Conservation (phyloP, 2,113 vertebrate genomes). For the Oophaga pumilio region DNA sequence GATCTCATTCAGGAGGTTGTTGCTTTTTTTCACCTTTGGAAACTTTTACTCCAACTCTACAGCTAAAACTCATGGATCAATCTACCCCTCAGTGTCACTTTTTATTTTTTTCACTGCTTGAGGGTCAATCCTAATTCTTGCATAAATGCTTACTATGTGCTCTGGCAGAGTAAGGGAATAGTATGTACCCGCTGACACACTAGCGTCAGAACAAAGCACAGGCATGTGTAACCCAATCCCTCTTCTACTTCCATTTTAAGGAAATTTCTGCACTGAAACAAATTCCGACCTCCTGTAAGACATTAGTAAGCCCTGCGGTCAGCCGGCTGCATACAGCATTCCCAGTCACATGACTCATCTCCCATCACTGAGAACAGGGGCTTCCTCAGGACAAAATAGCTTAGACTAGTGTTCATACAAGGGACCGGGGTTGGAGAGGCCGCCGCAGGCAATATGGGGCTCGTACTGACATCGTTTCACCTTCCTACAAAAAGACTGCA, state of each 20-base stretch:
- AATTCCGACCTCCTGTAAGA: slow-evolving; percentile 48
- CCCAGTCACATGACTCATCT: slow-evolving; percentile 56
- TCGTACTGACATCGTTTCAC: neutral
- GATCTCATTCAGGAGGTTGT: too few species aligned
- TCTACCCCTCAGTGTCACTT: neutral
- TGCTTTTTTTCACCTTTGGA: neutral
- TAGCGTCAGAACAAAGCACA: slow-evolving; percentile 16
- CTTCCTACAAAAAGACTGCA: neutral
- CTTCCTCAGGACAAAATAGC: slow-evolving; percentile 40
- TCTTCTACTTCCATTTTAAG: slow-evolving; percentile 48
- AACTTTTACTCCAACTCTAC: neutral
- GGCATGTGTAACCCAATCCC: slow-evolving; percentile 26
- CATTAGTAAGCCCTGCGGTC: slow-evolving; percentile 45
- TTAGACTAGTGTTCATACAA: neutral
- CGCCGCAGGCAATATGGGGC: neutral
- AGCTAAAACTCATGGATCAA: neutral
- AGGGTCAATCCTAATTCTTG: neutral
- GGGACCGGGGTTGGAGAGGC: neutral
- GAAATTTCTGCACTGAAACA: slow-evolving; percentile 35
- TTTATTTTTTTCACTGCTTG: neutral
- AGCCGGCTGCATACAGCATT: slow-evolving; percentile 39
- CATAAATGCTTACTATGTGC: slow-evolving; percentile 5
- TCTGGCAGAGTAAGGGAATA: slow-evolving; percentile 22
- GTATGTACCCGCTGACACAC: slow-evolving; percentile 13
- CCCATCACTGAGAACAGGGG: slow-evolving; percentile 29